phyloP scores from a whole-genome alignment of 2,113 vertebrate genomes.

The Gymnocephalus cernua region DNA sequence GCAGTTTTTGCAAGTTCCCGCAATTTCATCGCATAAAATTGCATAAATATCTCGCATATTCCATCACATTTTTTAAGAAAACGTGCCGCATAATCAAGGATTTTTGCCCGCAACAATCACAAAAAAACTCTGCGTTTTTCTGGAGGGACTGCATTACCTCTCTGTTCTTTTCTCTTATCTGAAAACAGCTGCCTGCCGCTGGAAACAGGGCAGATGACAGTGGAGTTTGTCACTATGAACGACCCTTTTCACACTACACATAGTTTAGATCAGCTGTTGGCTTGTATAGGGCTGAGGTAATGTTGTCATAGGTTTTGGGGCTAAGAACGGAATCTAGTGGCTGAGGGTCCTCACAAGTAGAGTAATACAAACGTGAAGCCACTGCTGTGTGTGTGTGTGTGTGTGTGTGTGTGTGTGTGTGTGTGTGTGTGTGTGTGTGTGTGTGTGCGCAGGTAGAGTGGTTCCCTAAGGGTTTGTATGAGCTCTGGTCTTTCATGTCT shows the following conservation, averaged over 20 bases:
- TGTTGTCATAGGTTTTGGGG: slow-evolving; percentile 1
- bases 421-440: slow-evolving; percentile 9
- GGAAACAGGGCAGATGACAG: not conserved
- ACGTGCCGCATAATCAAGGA: too few relatives aligned
- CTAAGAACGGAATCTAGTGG: not conserved
- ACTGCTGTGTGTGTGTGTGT: slow-evolving; percentile 37
- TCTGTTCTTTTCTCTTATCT: not conserved
- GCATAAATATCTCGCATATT: too few relatives aligned
- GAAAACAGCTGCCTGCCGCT: not conserved
- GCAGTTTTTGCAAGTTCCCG: too few relatives aligned
- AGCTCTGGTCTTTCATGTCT: slow-evolving; percentile 77
- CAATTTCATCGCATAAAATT: too few relatives aligned
- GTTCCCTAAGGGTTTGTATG: slow-evolving; percentile 66
- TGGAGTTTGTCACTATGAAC: not conserved
- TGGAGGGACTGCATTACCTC: too few relatives aligned
- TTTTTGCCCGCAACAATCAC: too few relatives aligned
- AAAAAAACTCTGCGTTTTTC: too few relatives aligned
- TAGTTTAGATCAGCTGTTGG: not conserved
- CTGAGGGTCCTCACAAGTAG: slow-evolving; percentile 12
- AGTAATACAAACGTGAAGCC: slow-evolving; percentile 14
- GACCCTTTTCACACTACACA: not conserved
- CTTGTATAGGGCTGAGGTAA: not conserved
- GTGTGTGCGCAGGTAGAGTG: slow-evolving; percentile 50
- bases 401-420: slow-evolving; percentile 22
- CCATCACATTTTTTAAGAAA: too few relatives aligned